These are phyloP conservation scores for Typhlichthys subterraneus DNA, from an alignment of 2,797 vertebrate species.

Conservation along the genomic window DNA sequence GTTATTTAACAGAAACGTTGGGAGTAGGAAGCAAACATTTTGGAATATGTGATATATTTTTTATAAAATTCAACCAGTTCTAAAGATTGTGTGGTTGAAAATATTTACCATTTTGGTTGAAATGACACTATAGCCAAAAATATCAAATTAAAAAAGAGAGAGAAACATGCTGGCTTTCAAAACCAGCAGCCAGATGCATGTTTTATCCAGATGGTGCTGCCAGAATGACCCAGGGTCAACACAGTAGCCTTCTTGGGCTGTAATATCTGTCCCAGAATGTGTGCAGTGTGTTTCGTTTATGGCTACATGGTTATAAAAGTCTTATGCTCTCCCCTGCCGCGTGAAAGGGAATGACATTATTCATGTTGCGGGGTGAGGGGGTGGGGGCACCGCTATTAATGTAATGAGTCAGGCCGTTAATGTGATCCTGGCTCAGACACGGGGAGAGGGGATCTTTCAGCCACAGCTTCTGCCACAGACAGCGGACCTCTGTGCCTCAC, in stretches of 20 bases:
- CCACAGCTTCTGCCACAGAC: constrained; percentile 56
- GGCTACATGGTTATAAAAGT: constrained; percentile 62
- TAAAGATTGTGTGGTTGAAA: too few species aligned
- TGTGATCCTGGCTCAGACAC: constrained; percentile 63
- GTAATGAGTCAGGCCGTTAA: constrained; percentile 73
- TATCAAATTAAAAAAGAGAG: too few species aligned
- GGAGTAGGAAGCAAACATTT: too few species aligned
- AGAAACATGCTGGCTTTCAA: too few species aligned
- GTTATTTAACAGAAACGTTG: too few species aligned
- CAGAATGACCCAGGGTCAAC: neutral
- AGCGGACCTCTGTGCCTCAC: constrained; percentile 64
- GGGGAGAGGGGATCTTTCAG: constrained; percentile 63
- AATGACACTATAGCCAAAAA: too few species aligned
- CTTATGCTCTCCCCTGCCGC: constrained; percentile 40
- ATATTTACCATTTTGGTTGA: too few species aligned
- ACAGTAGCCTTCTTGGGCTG: constrained; percentile 10
- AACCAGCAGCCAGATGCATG: too few species aligned
- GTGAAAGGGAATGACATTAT: constrained; percentile 46
- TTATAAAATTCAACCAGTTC: too few species aligned
- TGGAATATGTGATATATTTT: too few species aligned
- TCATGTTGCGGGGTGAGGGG: constrained; percentile 42
- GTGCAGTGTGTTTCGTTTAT: constrained; percentile 48
- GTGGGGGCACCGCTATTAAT: constrained; percentile 56
- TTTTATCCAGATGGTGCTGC: too few species aligned
- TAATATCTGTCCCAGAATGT: constrained; percentile 19